Evolutionary conservation across 2,113 vertebrate genomes (phyloP).

Genomic region (Misgurnus mizolepis): DNA sequence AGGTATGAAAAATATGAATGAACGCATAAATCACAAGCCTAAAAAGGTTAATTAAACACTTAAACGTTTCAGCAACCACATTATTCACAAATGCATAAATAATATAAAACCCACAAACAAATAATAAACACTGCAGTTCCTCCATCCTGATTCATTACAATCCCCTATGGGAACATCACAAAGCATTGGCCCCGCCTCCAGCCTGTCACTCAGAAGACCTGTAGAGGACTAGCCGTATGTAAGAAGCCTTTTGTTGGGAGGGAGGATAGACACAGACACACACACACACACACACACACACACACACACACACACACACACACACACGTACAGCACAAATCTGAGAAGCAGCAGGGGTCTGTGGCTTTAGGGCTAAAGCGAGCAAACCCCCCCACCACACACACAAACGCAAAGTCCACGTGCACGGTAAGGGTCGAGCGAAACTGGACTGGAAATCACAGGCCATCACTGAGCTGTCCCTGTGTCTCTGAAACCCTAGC

Average conservation of each 20-base stretch:
- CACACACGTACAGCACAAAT: constrained; percentile 33
- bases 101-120: constrained; percentile 5
- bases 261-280: constrained; percentile 24
- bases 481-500: constrained; percentile 52
- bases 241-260: constrained; percentile 55
- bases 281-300: constrained; percentile 32
- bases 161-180: constrained; percentile 24
- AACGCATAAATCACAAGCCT: not conserved
- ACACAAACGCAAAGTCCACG: not conserved
- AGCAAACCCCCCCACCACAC: constrained; percentile 31
- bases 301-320: not conserved
- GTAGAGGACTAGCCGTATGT: constrained; percentile 41
- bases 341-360: constrained; percentile 54
- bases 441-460: constrained; percentile 45
- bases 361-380: constrained; percentile 41
- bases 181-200: constrained; percentile 45
- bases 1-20: not conserved
- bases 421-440: not conserved
- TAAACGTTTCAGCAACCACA: not conserved
- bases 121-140: constrained; percentile 17
- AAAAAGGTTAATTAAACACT: not conserved
- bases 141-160: constrained; percentile 36
- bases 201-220: constrained; percentile 43
- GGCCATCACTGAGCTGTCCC: constrained; percentile 37
- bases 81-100: not conserved